phyloP scores from a whole-genome alignment of 2,888 invertebrate genomes.

The Piscicola geometra region DNA sequence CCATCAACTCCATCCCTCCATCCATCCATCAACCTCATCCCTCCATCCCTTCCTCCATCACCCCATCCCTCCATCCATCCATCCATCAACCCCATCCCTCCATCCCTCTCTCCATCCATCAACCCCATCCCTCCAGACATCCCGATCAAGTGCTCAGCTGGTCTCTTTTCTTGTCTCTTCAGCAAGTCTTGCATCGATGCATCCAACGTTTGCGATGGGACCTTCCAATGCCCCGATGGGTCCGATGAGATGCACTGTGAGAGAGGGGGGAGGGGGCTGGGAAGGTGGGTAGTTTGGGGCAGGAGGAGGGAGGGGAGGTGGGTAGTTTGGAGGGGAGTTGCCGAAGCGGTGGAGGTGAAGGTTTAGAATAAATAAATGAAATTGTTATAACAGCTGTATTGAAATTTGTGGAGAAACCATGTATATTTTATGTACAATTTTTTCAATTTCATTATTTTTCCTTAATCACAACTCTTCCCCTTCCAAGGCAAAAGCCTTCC shows the following conservation, averaged over 20 bases:
- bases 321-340: background rate
- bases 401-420: too few species aligned
- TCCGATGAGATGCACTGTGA: constrained; percentile 39
- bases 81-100: too few species aligned
- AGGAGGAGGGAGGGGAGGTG: background rate
- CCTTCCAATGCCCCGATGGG: constrained; percentile 44
- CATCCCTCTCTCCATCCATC: too few species aligned
- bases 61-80: too few species aligned
- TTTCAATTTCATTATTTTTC: too few species aligned
- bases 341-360: too few species aligned
- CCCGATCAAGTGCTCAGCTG: constrained; percentile 36
- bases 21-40: too few species aligned
- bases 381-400: too few species aligned
- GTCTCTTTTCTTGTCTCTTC: constrained; percentile 45
- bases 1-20: too few species aligned
- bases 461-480: background rate
- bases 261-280: background rate
- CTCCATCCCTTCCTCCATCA: too few species aligned
- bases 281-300: background rate
- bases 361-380: too few species aligned
- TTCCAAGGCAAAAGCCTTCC: constrained; percentile 3
- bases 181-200: constrained; percentile 46
- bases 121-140: constrained; percentile 33
- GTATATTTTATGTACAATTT: too few species aligned
- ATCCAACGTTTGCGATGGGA: constrained; percentile 44